Evolutionary conservation across 2,888 invertebrate genomes (phyloP).

Genomic region (Theristus sp.): DNA sequence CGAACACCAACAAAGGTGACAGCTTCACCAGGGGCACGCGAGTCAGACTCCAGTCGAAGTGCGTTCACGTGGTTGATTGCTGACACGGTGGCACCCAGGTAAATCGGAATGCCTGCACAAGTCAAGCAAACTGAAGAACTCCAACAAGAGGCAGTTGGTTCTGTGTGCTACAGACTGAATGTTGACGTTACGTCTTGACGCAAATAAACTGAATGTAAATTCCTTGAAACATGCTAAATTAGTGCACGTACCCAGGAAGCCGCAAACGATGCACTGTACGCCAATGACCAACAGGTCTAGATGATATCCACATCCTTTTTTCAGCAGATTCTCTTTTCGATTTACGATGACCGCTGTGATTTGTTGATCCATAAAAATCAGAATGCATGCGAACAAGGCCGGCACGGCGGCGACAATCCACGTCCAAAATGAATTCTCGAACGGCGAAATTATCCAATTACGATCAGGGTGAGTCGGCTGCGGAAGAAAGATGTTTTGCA

Average conservation of each 20-base stretch:
- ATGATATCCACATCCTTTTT: constrained; percentile 82
- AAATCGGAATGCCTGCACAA: constrained; percentile 46
- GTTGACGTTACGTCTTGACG: too few species aligned
- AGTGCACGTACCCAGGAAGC: constrained; percentile 56
- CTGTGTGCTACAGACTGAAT: too few species aligned
- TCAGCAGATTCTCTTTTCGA: constrained; percentile 87
- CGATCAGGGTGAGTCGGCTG: constrained; percentile 27
- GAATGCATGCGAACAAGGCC: constrained; percentile 76
- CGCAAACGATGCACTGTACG: constrained; percentile 67
- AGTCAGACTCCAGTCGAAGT: constrained; percentile 78
- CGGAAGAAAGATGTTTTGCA: too few species aligned
- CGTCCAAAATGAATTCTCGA: constrained; percentile 43
- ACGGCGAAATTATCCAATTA: constrained; percentile 25
- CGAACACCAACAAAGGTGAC: constrained; percentile 81
- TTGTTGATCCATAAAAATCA: constrained; percentile 92
- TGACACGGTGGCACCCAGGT: constrained; percentile 78
- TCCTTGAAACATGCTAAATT: too few species aligned
- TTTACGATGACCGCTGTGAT: constrained; percentile 97
- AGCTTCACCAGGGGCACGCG: constrained; percentile 89
- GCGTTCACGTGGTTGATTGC: constrained; percentile 95
- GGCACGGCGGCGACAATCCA: constrained; percentile 64
- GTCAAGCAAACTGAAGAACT: too few species aligned
- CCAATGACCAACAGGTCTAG: constrained; percentile 74
- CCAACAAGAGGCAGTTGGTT: too few species aligned
- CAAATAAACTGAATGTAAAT: too few species aligned